phyloP scores from a whole-genome alignment of 1,140 invertebrate genomes.

The Caenorhabditis latens region DNA sequence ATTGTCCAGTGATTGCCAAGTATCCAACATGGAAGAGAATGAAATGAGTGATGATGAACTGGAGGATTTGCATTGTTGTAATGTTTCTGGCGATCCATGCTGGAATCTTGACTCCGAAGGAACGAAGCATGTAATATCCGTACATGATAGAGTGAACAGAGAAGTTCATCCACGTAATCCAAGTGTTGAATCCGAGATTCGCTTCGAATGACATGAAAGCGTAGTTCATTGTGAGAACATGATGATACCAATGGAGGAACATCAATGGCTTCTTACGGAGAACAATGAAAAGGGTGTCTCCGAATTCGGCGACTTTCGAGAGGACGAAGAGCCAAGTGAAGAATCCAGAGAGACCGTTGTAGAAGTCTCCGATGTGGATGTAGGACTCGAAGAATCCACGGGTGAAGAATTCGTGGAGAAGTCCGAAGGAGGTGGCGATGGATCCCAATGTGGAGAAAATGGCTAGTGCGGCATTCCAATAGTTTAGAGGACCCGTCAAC shows the following conservation, averaged over 20 bases:
- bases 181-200: constrained; percentile 93
- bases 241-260: constrained; percentile 83
- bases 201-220: constrained; percentile 96
- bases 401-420: constrained; percentile 71
- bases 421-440: constrained; percentile 70
- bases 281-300: constrained; percentile 76
- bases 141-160: constrained; percentile 97
- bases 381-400: constrained; percentile 83
- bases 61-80: constrained; percentile 90
- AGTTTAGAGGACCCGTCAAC: constrained; percentile 85
- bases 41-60: constrained; percentile 93
- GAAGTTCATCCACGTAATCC: constrained; percentile 99
- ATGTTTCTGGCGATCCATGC: constrained; percentile 88
- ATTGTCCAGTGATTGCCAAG: constrained; percentile 76
- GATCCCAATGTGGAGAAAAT: constrained; percentile 87
- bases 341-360: constrained; percentile 88
- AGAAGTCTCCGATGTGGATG: constrained; percentile 82
- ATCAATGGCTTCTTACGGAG: constrained; percentile 74
- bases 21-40: constrained; percentile 88
- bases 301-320: constrained; percentile 77
- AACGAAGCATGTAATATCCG: constrained; percentile 90
- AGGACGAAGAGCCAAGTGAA: constrained; percentile 76
- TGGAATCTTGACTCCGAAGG: constrained; percentile 89
- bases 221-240: constrained; percentile 86
- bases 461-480: constrained; percentile 93